These are phyloP conservation scores for Metridium senile DNA, from an alignment of 92 coral and sea anemone species.

Conservation along the genomic window DNA sequence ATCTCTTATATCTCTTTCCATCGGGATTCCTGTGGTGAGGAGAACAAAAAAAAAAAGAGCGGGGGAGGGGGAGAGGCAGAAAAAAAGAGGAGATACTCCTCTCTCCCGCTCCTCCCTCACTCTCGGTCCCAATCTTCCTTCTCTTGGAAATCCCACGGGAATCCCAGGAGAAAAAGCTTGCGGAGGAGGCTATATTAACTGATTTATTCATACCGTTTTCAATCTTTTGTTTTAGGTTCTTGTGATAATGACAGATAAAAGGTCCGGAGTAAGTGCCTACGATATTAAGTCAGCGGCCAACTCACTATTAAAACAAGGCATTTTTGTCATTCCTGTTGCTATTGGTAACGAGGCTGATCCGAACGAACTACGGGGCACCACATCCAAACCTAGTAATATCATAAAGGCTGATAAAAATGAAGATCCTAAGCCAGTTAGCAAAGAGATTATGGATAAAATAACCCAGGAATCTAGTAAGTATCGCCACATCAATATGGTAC, in stretches of 20 bases:
- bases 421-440: slow-evolving; percentile 24
- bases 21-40: too few relatives aligned
- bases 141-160: too few relatives aligned
- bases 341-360: slow-evolving; percentile 75
- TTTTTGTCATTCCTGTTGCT: slow-evolving; percentile 84
- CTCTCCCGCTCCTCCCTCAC: too few relatives aligned
- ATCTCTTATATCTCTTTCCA: too few relatives aligned
- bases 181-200: too few relatives aligned
- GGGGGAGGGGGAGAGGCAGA: too few relatives aligned
- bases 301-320: slow-evolving; percentile 54
- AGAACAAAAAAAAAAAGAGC: too few relatives aligned
- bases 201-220: neutral
- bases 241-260: slow-evolving; percentile 80
- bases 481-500: too few relatives aligned
- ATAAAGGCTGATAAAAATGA: slow-evolving; percentile 6
- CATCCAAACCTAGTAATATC: slow-evolving; percentile 40
- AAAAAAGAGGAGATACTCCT: too few relatives aligned
- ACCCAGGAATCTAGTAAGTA: slow-evolving; percentile 18
- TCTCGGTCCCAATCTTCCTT: too few relatives aligned
- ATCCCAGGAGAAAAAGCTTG: too few relatives aligned
- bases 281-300: slow-evolving; percentile 58
- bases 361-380: slow-evolving; percentile 60
- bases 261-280: slow-evolving; percentile 58
- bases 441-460: slow-evolving; percentile 35
- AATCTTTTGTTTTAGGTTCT: slow-evolving; percentile 34